Evolutionary conservation across 2,113 vertebrate species (phyloP).

Genomic region (Antigone vipio): DNA sequence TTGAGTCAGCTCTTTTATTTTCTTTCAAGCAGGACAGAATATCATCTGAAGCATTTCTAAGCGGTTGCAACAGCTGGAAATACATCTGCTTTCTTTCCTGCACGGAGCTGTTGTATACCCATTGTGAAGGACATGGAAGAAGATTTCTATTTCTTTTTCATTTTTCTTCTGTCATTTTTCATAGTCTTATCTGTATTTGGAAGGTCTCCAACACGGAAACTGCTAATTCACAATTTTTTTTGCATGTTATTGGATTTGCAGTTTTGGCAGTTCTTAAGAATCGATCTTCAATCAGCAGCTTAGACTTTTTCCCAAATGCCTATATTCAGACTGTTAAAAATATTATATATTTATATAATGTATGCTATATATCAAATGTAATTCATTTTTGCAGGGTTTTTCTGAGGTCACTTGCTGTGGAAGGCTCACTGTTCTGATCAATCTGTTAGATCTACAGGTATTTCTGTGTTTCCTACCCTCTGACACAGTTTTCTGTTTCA

Average conservation of each 20-base stretch:
- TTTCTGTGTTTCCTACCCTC: not conserved
- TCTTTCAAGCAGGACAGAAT: not conserved
- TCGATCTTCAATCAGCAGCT: not conserved
- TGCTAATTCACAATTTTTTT: conserved; percentile 1
- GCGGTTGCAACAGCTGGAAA: not conserved
- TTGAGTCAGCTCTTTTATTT: not conserved
- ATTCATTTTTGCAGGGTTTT: not conserved
- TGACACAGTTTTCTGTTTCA: not conserved
- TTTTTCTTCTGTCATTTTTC: not conserved
- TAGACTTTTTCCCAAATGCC: not conserved
- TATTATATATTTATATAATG: not conserved
- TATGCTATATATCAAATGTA: not conserved
- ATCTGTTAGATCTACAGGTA: not conserved
- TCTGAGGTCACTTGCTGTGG: not conserved
- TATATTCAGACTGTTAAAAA: not conserved
- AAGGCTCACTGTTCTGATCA: not conserved
- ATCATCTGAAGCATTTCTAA: not conserved
- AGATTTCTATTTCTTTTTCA: not conserved
- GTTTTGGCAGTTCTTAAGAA: not conserved
- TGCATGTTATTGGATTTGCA: not conserved
- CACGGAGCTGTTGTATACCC: not conserved
- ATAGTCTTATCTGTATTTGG: not conserved
- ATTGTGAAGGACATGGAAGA: not conserved
- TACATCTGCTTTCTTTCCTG: not conserved
- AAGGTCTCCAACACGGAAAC: not conserved